Evolutionary conservation across 2,888 invertebrate species (phyloP).

Genomic region (Crossocerus cetratus): DNA sequence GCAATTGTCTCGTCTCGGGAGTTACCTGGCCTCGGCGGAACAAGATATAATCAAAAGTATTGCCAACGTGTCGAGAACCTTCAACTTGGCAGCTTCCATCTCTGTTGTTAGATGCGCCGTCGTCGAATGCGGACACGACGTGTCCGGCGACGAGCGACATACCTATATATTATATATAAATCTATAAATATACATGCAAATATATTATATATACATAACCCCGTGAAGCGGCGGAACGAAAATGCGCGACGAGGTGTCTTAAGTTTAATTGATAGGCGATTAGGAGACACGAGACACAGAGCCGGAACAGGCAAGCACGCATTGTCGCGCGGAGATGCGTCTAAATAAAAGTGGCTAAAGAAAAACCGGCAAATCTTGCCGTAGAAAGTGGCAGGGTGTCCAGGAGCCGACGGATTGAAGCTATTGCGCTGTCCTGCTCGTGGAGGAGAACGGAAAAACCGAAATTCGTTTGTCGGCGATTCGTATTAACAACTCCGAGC

Average conservation of each 20-base stretch:
- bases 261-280: slow-evolving; percentile 68
- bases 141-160: slow-evolving; percentile 43
- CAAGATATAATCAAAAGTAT: slow-evolving; percentile 48
- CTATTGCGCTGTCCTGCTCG: slow-evolving; percentile 25
- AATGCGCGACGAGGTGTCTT: slow-evolving; percentile 42
- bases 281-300: slow-evolving; percentile 41
- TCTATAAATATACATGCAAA: slow-evolving; percentile 24
- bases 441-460: slow-evolving; percentile 12
- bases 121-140: slow-evolving; percentile 31
- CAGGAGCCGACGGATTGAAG: slow-evolving; percentile 39
- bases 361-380: slow-evolving; percentile 29
- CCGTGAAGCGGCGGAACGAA: slow-evolving; percentile 42
- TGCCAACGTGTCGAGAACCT: slow-evolving; percentile 34
- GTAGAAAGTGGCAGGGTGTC: slow-evolving; percentile 25
- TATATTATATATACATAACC: slow-evolving; percentile 21
- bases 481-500: slow-evolving; percentile 36
- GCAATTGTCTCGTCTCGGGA: too few relatives aligned
- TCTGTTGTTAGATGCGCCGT: slow-evolving; percentile 51
- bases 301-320: slow-evolving; percentile 22
- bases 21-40: too few relatives aligned
- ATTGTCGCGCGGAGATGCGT: slow-evolving; percentile 52
- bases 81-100: slow-evolving; percentile 54
- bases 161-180: slow-evolving; percentile 45
- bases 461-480: slow-evolving; percentile 13
- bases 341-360: slow-evolving; percentile 50